These are phyloP conservation scores for Motacilla alba DNA, from an alignment of 2,113 vertebrate species.

Conservation along the genomic window DNA sequence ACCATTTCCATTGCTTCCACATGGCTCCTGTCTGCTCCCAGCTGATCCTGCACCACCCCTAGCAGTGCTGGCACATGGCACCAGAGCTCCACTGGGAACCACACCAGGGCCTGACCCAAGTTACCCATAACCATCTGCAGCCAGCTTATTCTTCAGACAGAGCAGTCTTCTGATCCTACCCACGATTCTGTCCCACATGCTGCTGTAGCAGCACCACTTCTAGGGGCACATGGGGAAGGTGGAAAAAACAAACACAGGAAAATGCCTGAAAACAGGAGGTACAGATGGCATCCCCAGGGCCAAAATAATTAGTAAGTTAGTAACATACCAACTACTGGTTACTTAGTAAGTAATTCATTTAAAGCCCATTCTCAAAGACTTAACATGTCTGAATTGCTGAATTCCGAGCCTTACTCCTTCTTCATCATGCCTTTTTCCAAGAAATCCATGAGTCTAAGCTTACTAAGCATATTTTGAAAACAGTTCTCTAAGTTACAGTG, in stretches of 20 bases:
- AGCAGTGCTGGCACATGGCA: background rate
- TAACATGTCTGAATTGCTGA: background rate
- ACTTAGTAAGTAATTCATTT: background rate
- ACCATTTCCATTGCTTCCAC: background rate
- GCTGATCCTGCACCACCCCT: background rate
- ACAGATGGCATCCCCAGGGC: background rate
- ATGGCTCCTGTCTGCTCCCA: background rate
- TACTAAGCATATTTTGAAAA: background rate
- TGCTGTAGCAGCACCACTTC: background rate
- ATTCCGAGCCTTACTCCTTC: background rate
- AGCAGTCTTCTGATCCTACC: background rate
- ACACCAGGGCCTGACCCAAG: accelerated
- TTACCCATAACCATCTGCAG: background rate
- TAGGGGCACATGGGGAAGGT: background rate
- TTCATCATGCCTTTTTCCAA: background rate
- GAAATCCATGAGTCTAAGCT: background rate
- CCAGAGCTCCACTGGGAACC: background rate
- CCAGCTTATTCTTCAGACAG: background rate
- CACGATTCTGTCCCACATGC: accelerated
- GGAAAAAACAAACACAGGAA: background rate
- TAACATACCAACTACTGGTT: background rate
- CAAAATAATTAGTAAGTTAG: background rate
- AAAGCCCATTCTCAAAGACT: background rate
- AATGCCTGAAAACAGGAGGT: background rate
- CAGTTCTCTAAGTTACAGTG: background rate